A percentile compares a stretch with the other conserved stretches of the same genome.
Conservation (phyloP, 2,888 invertebrate genomes). For the Yponomeuta sedellus region DNA sequence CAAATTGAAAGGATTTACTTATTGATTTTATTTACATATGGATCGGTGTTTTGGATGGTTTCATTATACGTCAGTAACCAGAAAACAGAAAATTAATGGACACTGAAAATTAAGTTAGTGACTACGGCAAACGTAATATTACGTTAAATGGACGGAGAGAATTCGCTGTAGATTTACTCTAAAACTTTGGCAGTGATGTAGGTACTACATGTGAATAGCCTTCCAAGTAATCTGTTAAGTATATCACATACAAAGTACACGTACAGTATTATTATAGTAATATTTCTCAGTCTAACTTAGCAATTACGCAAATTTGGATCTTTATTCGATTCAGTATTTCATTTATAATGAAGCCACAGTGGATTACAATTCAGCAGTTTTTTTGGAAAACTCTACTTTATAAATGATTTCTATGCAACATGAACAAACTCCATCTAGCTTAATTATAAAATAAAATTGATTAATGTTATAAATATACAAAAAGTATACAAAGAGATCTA, state of each 20-base stretch:
- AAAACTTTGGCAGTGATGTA: slow-evolving; percentile 67
- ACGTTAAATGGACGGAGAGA: slow-evolving; percentile 57
- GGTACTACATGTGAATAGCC: slow-evolving; percentile 42
- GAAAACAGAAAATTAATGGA: too few relatives aligned
- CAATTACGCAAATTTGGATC: not conserved
- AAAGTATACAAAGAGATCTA: slow-evolving; percentile 63
- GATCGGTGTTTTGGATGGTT: slow-evolving; percentile 13
- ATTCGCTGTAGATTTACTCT: slow-evolving; percentile 48
- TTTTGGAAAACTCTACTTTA: slow-evolving; percentile 16
- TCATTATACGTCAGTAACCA: slow-evolving; percentile 11
- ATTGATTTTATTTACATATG: slow-evolving; percentile 12
- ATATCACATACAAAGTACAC: not conserved
- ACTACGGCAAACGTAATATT: not conserved
- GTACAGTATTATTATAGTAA: not conserved
- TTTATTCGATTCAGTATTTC: slow-evolving; percentile 22
- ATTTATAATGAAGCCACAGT: slow-evolving; percentile 1
- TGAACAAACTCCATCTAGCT: slow-evolving; percentile 9
- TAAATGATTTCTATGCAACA: slow-evolving; percentile 9
- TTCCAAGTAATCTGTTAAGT: not conserved
- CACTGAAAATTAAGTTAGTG: not conserved
- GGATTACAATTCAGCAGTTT: slow-evolving; percentile 11
- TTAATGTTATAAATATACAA: slow-evolving; percentile 6
- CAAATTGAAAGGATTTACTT: not conserved
- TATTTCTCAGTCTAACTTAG: not conserved
- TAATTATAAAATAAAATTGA: slow-evolving; percentile 10